These are phyloP conservation scores for Labeo catla DNA, from an alignment of 2,113 vertebrate genomes.

Conservation along the genomic window DNA sequence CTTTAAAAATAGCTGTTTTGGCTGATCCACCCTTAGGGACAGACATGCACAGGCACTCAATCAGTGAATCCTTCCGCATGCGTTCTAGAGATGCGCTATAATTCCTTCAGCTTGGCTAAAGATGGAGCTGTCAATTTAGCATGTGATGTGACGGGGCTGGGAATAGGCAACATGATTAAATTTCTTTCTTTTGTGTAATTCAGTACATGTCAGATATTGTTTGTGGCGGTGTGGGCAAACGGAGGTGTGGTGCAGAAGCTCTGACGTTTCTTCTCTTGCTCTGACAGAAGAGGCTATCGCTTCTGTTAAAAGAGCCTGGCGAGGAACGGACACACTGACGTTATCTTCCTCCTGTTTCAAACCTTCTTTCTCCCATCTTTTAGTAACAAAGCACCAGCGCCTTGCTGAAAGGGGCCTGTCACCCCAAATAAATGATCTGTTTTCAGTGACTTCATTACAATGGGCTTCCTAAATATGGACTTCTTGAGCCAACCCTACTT, in stretches of 20 bases:
- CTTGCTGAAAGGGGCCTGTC: constrained; percentile 56
- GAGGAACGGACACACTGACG: constrained; percentile 53
- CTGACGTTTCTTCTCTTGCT: constrained; percentile 9
- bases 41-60: background rate
- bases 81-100: background rate
- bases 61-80: background rate
- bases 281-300: constrained; percentile 49
- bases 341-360: constrained; percentile 59
- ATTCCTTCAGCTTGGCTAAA: background rate
- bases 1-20: background rate
- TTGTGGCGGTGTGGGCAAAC: constrained; percentile 2
- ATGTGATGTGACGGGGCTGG: background rate
- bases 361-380: constrained; percentile 55
- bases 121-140: constrained; percentile 16
- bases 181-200: constrained; percentile 16
- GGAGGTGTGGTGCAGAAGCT: background rate
- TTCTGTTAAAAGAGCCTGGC: constrained; percentile 45
- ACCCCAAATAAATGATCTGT: constrained; percentile 56
- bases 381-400: constrained; percentile 56
- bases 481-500: constrained; percentile 45
- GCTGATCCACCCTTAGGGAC: background rate
- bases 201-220: constrained; percentile 12
- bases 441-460: constrained; percentile 60
- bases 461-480: constrained; percentile 58
- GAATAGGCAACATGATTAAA: constrained; percentile 27